These are phyloP conservation scores for Turritopsis rubra DNA, from an alignment of 30 jellyfish, hydroid and myxozoan species.

Conservation along the genomic window DNA sequence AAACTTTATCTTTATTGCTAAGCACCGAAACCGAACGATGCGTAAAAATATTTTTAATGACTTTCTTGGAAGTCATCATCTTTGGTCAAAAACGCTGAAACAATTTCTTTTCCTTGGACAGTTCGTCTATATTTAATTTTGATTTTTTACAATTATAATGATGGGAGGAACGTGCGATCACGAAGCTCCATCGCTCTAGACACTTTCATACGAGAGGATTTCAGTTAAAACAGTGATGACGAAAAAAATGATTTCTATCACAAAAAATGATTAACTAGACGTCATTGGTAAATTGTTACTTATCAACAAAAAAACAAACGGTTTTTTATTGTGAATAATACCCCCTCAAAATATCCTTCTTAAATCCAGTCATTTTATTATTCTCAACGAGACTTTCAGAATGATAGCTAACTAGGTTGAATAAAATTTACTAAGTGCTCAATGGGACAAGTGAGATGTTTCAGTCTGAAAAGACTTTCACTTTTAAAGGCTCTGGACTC, in stretches of 20 bases:
- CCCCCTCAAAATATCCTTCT: background rate
- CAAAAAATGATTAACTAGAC: too few species aligned
- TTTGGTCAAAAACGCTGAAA: background rate
- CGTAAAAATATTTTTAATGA: background rate
- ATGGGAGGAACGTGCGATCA: background rate
- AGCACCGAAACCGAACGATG: background rate
- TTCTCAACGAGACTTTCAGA: background rate
- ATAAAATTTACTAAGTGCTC: too few species aligned
- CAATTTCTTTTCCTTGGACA: background rate
- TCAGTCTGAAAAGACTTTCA: background rate
- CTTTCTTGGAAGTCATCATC: background rate
- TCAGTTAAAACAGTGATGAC: too few species aligned
- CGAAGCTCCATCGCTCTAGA: background rate
- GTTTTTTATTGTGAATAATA: background rate
- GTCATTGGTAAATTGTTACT: too few species aligned
- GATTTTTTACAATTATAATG: background rate
- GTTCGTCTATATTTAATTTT: background rate
- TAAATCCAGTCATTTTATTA: background rate
- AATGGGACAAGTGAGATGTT: background rate
- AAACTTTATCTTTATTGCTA: background rate
- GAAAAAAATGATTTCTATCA: too few species aligned
- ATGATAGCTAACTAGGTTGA: background rate
- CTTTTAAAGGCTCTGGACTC: background rate
- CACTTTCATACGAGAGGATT: background rate
- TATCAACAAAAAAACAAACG: background rate